A percentile compares a stretch with the other conserved stretches of the same genome.
Conservation (phyloP, 92 coral and sea anemone genomes). For the Micromussa lordhowensis region DNA sequence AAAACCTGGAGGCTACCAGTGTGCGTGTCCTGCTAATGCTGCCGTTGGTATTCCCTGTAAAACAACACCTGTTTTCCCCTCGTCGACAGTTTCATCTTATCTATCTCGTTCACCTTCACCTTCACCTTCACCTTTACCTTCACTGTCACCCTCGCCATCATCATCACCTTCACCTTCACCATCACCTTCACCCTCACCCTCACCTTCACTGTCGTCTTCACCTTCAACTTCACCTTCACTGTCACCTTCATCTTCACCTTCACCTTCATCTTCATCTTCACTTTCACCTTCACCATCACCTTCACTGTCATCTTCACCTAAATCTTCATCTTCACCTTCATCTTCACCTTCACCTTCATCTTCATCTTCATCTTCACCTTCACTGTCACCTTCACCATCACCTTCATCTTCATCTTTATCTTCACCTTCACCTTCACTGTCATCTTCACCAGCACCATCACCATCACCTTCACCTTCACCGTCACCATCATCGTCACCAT, state of each 20-base stretch:
- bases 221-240: not conserved
- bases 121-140: not conserved
- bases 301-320: not conserved
- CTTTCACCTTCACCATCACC: not conserved
- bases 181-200: not conserved
- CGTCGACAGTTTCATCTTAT: not conserved
- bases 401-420: not conserved
- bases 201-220: not conserved
- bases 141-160: not conserved
- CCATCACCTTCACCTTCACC: not conserved
- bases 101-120: not conserved
- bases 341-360: not conserved
- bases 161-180: not conserved
- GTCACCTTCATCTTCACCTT: not conserved
- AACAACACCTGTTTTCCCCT: conserved; percentile 38
- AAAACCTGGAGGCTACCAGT: conserved; percentile 56
- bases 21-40: conserved; percentile 65
- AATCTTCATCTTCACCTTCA: not conserved
- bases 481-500: not conserved
- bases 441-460: not conserved
- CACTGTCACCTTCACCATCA: not conserved
- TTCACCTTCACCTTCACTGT: not conserved
- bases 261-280: not conserved
- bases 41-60: conserved; percentile 19
- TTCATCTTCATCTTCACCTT: not conserved